Conservation (phyloP, 2,113 vertebrate genomes). For the Parus major region DNA sequence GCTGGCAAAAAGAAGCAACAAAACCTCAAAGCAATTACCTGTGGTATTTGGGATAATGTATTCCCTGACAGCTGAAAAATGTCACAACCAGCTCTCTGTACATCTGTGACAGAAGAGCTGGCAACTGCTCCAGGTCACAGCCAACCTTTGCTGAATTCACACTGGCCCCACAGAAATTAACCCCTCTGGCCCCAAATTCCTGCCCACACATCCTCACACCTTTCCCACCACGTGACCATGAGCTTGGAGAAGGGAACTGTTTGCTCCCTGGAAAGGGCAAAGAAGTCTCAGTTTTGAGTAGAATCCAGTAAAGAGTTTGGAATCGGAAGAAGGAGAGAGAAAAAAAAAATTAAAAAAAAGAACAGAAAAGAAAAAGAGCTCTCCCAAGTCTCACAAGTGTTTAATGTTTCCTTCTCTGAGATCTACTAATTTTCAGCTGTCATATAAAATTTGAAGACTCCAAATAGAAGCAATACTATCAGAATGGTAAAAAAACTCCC, state of each 20-base stretch:
- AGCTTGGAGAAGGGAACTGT: background rate
- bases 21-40: background rate
- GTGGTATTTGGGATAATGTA: background rate
- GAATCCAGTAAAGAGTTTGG: background rate
- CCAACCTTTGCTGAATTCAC: background rate
- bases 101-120: background rate
- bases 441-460: background rate
- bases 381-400: background rate
- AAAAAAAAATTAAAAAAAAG: background rate
- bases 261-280: background rate
- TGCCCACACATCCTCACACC: background rate
- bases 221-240: background rate
- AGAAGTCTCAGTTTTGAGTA: background rate
- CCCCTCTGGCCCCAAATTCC: background rate
- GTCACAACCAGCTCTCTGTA: background rate
- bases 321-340: background rate
- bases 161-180: background rate
- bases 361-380: background rate
- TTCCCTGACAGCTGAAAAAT: slow-evolving; percentile 40
- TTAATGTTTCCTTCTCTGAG: background rate
- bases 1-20: background rate
- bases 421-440: background rate
- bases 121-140: slow-evolving; percentile 1
- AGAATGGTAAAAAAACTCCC: background rate
- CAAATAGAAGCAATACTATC: background rate